Percentiles rank a stretch among this genome's conserved stretches.
Evolutionary conservation across 2,888 invertebrate species (phyloP).

Genomic region (Trachelus stipa): DNA sequence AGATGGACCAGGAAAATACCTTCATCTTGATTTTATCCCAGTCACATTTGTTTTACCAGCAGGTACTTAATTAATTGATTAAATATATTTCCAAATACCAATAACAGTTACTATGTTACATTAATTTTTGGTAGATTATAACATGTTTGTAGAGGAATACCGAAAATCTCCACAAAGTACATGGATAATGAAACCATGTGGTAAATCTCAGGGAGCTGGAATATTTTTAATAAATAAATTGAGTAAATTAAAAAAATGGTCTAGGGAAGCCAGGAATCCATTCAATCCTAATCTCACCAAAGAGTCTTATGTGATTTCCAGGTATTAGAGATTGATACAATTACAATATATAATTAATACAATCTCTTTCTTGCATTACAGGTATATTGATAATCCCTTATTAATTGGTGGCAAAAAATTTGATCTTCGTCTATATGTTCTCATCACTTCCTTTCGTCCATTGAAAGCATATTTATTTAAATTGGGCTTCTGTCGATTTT

Average conservation of each 20-base stretch:
- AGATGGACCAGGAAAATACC: constrained; percentile 77
- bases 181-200: constrained; percentile 98
- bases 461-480: constrained; percentile 93
- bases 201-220: constrained; percentile 94
- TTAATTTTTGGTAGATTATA: constrained; percentile 76
- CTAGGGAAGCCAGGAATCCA: constrained; percentile 85
- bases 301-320: constrained; percentile 96
- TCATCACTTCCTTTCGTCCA: constrained; percentile 94
- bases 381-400: constrained; percentile 94
- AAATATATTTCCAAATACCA: background rate
- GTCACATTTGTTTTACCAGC: constrained; percentile 94
- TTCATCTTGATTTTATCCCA: constrained; percentile 92
- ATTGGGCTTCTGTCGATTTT: constrained; percentile 95
- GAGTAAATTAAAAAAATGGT: constrained; percentile 92
- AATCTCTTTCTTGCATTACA: constrained; percentile 43
- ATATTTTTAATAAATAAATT: constrained; percentile 96
- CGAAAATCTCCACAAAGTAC: constrained; percentile 93
- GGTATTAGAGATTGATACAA: constrained; percentile 65
- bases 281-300: constrained; percentile 87
- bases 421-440: constrained; percentile 90
- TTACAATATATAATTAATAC: constrained; percentile 1
- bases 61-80: constrained; percentile 50
- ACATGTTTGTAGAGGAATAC: constrained; percentile 97
- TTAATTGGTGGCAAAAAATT: constrained; percentile 97
- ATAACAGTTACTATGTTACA: background rate